phyloP scores from a whole-genome alignment of 2,888 invertebrate genomes.

The Piscicola geometra region DNA sequence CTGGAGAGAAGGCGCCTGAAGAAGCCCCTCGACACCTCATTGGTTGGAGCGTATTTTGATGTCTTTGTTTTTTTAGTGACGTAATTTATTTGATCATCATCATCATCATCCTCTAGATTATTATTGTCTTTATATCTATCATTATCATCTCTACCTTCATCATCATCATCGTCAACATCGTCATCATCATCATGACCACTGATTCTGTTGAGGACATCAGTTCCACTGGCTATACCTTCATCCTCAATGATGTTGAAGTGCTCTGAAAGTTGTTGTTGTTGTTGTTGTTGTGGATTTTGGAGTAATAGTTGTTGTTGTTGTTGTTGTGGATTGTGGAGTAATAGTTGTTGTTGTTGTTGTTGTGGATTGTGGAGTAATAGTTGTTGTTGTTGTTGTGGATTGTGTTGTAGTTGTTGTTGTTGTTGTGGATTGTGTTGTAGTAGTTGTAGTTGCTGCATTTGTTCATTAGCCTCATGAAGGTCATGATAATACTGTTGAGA shows the following conservation, averaged over 20 bases:
- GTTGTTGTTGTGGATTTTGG: not conserved
- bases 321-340: no score
- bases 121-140: not conserved
- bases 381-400: not conserved
- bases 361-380: not conserved
- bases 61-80: conserved; percentile 1
- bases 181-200: not conserved
- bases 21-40: not conserved
- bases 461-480: not conserved
- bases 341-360: conserved; percentile 8
- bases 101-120: not conserved
- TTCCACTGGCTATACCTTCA: no score
- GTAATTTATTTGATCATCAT: conserved; percentile 6
- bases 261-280: conserved; percentile 15
- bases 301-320: no score
- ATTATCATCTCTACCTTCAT: not conserved
- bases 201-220: not conserved
- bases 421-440: no score
- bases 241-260: no score
- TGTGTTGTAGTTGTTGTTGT: no score
- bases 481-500: conserved; percentile 10
- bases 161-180: not conserved
- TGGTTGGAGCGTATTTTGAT: not conserved
- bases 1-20: no score
- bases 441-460: conserved; percentile 10